Evolutionary conservation across 2,113 vertebrate genomes (phyloP).

Genomic region (Phalacrocorax brasilianus): DNA sequence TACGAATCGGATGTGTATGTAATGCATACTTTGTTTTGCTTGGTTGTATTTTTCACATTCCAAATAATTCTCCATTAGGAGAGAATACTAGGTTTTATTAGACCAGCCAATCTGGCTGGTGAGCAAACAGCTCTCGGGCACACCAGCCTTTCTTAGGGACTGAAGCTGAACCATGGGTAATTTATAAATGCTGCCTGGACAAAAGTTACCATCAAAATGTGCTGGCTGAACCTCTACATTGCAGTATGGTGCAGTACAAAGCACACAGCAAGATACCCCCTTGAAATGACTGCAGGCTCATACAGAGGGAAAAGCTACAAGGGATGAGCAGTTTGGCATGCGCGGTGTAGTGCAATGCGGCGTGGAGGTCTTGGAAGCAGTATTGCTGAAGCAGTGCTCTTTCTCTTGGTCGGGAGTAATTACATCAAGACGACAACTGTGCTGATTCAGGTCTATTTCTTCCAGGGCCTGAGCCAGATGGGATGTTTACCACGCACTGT

Average conservation of each 20-base stretch:
- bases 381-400: neutral
- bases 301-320: neutral
- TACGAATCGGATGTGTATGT: neutral
- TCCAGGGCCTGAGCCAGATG: neutral
- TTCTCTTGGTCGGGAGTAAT: neutral
- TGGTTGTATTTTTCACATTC: neutral
- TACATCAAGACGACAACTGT: neutral
- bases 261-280: neutral
- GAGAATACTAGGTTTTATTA: neutral
- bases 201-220: neutral
- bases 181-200: neutral
- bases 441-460: neutral
- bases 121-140: neutral
- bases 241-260: neutral
- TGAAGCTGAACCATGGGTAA: neutral
- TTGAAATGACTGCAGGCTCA: neutral
- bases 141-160: neutral
- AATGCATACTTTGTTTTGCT: neutral
- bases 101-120: neutral
- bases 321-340: neutral
- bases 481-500: neutral
- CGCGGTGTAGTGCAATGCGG: accelerated
- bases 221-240: neutral
- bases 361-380: neutral
- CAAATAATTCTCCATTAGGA: neutral